Evolutionary conservation across 2,888 invertebrate genomes (phyloP).

Genomic region (Theodoxus fluviatilis): DNA sequence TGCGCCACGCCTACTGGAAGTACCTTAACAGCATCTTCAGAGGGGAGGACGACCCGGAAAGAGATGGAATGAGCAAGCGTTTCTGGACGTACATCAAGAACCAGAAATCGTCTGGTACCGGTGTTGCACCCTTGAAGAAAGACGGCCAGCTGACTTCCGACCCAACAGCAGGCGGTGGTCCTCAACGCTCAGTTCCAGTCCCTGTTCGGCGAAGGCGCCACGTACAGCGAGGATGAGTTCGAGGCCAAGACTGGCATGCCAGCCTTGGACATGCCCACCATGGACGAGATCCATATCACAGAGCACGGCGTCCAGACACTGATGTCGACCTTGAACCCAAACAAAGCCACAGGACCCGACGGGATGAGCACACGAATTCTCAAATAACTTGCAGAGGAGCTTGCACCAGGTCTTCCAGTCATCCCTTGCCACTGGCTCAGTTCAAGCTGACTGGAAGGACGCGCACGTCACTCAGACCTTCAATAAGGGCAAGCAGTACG

Average conservation of each 20-base stretch:
- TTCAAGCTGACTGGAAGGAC: no score
- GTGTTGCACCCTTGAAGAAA: conserved; percentile 6
- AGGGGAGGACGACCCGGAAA: neutral
- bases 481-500: no score
- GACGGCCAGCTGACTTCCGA: neutral
- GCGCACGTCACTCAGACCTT: no score
- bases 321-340: neutral
- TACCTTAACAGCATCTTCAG: conserved; percentile 11
- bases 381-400: no score
- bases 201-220: neutral
- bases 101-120: neutral
- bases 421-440: no score
- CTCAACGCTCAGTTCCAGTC: conserved; percentile 8
- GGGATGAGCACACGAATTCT: no score
- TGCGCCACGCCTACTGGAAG: conserved; percentile 11
- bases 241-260: neutral
- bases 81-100: conserved; percentile 16
- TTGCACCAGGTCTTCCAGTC: no score
- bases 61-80: neutral
- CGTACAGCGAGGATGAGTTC: no score
- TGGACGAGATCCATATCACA: neutral
- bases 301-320: neutral
- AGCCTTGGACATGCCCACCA: neutral
- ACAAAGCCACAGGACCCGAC: conserved; percentile 3
- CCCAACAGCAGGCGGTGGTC: neutral